Conservation (phyloP, 2,113 vertebrate species). For the Globicephala melas region DNA sequence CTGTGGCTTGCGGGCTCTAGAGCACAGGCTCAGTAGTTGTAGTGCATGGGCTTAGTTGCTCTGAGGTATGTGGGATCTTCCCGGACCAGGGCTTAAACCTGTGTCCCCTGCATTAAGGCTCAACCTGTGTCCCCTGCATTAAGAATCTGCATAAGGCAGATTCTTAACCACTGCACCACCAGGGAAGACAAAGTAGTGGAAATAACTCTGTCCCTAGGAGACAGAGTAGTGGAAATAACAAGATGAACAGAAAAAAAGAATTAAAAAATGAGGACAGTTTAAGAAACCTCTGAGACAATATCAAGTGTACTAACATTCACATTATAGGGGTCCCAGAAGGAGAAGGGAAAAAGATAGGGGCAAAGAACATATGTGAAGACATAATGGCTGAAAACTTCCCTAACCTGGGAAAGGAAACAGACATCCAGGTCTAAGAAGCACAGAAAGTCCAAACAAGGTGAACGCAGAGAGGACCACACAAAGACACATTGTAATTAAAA, state of each 20-base stretch:
- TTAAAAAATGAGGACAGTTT: neutral
- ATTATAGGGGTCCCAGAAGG: neutral
- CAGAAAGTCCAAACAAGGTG: neutral
- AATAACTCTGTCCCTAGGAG: too few relatives aligned
- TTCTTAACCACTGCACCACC: too few relatives aligned
- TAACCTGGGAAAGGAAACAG: neutral
- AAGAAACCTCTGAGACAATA: neutral
- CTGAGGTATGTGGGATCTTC: too few relatives aligned
- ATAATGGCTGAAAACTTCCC: neutral
- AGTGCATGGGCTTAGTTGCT: too few relatives aligned
- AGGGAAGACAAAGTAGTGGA: too few relatives aligned
- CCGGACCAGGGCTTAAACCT: too few relatives aligned
- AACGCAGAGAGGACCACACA: neutral
- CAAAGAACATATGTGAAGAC: neutral
- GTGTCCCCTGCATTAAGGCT: too few relatives aligned
- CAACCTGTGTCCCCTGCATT: too few relatives aligned
- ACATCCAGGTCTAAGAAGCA: neutral
- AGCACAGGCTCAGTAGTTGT: too few relatives aligned
- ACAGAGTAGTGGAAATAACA: neutral
- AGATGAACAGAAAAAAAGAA: neutral
- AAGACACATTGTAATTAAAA: neutral
- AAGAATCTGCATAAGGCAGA: too few relatives aligned
- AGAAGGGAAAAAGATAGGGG: neutral
- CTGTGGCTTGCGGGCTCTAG: too few relatives aligned
- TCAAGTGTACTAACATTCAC: neutral